Evolutionary conservation across 1,140 invertebrate genomes (phyloP).

Genomic region (Zaprionus africanus): DNA sequence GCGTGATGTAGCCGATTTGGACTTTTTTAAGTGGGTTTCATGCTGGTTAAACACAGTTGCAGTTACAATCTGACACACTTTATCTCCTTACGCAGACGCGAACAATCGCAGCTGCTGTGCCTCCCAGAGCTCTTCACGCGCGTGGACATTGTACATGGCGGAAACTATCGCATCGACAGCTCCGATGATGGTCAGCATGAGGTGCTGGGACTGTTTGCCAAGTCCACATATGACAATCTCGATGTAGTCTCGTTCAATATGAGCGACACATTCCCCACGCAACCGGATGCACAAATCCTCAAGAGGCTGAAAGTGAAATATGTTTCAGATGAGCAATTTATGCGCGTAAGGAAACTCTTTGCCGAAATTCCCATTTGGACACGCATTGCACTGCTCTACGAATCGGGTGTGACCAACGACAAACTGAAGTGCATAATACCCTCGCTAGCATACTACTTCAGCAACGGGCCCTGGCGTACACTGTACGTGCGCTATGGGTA

Average conservation of each 20-base stretch:
- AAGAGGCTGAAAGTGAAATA: conserved; percentile 84
- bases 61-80: neutral
- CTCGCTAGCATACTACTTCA: conserved; percentile 92
- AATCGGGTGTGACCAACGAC: conserved; percentile 87
- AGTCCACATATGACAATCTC: conserved; percentile 86
- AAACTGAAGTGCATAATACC: conserved; percentile 93
- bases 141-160: conserved; percentile 88
- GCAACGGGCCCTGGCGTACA: conserved; percentile 94
- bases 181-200: conserved; percentile 72
- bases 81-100: conserved; percentile 74
- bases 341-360: conserved; percentile 86
- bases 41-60: conserved; percentile 10
- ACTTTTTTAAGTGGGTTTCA: conserved; percentile 86
- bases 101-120: conserved; percentile 88
- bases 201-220: conserved; percentile 82
- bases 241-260: conserved; percentile 72
- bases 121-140: conserved; percentile 91
- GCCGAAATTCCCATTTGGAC: conserved; percentile 94
- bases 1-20: conserved; percentile 85
- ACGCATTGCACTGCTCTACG: conserved; percentile 89
- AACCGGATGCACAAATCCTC: conserved; percentile 68
- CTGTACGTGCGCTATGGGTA: conserved; percentile 94
- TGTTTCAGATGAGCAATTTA: conserved; percentile 76
- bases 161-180: conserved; percentile 85
- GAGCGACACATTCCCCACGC: conserved; percentile 68